Evolutionary conservation across 2,113 vertebrate genomes (phyloP), one percentile per base, ranked within the genome.

Genomic region (Puffinus mauretanicus): DNA sequence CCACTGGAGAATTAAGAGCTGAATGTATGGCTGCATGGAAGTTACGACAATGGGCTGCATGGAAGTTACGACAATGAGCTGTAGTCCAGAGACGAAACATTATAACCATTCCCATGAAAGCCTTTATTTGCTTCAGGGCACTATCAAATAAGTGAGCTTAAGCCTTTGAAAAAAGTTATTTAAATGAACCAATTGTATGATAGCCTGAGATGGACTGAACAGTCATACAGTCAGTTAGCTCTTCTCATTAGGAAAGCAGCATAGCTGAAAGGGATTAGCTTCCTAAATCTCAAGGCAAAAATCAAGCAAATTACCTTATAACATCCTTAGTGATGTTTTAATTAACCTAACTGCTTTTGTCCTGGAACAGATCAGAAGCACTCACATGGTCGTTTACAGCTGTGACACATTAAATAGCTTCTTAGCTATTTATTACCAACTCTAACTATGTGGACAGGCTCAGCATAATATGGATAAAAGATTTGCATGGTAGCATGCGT

Each of bases 291-390:
- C 69, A 87, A 67, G 73, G 73, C 81, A 89, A 96, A 95, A 96
- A 91, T 89, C 73, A 97, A 91, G 54, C 34, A 94, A 94, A 96
- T 93, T 93, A 84, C 65, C 65, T 89, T 89, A 84, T 71, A 89
- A 72, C 24, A 25, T 64, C 57, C 73, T 93, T 89, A 69, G 81
- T 1, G 25, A 91, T 40, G 24, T 87, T 96, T 96, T 90, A 95
- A 96, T 96, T 96, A 96, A 93, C 77, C 49, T 75, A 81, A 86
- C 69, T 87, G 77, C 60, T 79, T 91, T 96, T 94, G 78, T 93
- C 84, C 90, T 93, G 86, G 52, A 95, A 87, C 57, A 91, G 77
- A 93, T 84, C 91, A 93, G 89, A 67, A 58, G 84, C 78, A 78
- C 77, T 84, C 44, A 66, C 65, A 36, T 49, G 25, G 78, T 85